Conservation (phyloP, 2,888 invertebrate genomes). For the Sarcophaga rosellei region DNA sequence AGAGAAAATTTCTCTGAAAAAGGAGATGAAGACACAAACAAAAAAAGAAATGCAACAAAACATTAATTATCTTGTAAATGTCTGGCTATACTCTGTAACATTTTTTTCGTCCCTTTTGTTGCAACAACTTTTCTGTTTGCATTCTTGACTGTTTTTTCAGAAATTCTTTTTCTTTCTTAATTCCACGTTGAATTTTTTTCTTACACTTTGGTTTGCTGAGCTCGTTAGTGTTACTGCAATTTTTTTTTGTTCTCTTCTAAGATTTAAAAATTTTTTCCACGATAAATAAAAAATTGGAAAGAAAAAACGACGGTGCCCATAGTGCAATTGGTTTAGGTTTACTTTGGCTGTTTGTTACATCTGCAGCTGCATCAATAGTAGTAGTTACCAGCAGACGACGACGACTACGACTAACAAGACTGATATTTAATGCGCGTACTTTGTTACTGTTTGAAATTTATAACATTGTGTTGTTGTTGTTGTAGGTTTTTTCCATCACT, state of each 20-base stretch:
- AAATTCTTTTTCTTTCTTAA: slow-evolving; percentile 7
- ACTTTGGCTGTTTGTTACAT: slow-evolving; percentile 23
- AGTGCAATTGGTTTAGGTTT: slow-evolving; percentile 44
- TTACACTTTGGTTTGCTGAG: neutral
- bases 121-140: slow-evolving; percentile 10
- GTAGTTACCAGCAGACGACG: neutral
- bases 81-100: slow-evolving; percentile 29
- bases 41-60: slow-evolving; percentile 39
- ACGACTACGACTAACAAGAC: slow-evolving; percentile 49
- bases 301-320: neutral
- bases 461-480: slow-evolving; percentile 38
- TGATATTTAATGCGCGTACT: slow-evolving; percentile 49
- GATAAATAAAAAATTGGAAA: neutral
- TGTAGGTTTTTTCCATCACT: neutral
- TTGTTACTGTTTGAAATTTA: slow-evolving; percentile 50
- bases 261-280: too few relatives aligned
- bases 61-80: slow-evolving; percentile 62
- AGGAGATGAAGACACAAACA: slow-evolving; percentile 11
- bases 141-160: slow-evolving; percentile 23
- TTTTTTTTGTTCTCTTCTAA: neutral
- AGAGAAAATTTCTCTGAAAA: neutral
- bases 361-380: slow-evolving; percentile 1
- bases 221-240: neutral
- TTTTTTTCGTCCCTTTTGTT: neutral
- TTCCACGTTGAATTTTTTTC: neutral